Evolutionary conservation across 2,888 invertebrate species (phyloP).

Genomic region (Drosophila algonquin): DNA sequence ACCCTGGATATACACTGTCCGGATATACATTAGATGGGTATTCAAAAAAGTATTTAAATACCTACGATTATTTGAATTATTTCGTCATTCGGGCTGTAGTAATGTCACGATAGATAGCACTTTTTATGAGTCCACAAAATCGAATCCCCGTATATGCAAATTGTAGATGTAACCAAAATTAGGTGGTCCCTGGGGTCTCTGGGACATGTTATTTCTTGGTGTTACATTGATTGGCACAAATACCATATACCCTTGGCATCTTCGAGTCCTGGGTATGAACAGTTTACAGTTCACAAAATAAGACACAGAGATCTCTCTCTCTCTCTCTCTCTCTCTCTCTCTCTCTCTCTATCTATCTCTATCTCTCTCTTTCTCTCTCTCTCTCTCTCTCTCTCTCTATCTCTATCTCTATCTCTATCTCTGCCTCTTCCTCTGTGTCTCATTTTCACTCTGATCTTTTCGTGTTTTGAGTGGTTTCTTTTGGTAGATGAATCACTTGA

Average conservation of each 20-base stretch:
- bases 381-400: constrained; percentile 10
- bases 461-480: constrained; percentile 13
- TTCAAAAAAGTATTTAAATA: no score
- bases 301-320: constrained; percentile 11
- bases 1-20: no score
- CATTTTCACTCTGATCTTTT: constrained; percentile 11
- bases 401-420: neutral
- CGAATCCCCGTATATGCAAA: no score
- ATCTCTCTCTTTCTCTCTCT: constrained; percentile 10
- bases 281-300: neutral
- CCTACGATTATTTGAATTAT: no score
- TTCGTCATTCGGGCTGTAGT: no score
- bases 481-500: constrained; percentile 65
- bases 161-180: no score
- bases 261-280: neutral
- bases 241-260: neutral
- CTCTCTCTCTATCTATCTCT: no score
- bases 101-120: no score
- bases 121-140: no score
- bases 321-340: no score
- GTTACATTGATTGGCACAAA: neutral
- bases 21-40: no score
- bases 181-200: no score
- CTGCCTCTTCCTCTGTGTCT: constrained; percentile 12
- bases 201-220: neutral